Percentiles rank a stretch among this genome's conserved stretches.
Evolutionary conservation across 2,888 invertebrate species (phyloP).

Genomic region (Drosophila anceps): DNA sequence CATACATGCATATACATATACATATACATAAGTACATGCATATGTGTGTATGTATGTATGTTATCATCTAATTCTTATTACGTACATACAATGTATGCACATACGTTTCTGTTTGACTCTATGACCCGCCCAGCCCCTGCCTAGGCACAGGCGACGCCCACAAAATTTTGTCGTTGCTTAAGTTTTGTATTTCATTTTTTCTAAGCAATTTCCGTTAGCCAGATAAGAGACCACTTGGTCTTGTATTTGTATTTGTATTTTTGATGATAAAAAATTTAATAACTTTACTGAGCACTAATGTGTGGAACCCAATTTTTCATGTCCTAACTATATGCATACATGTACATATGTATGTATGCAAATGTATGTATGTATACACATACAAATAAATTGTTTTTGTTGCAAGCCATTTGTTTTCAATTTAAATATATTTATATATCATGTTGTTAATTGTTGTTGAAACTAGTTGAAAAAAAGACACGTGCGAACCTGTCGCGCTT

Average conservation of each 20-base stretch:
- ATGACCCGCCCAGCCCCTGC: conserved; percentile 5
- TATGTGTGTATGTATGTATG: background rate
- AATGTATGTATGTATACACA: background rate
- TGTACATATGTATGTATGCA: background rate
- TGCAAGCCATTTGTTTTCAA: background rate
- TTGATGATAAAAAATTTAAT: conserved; percentile 25
- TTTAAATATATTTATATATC: background rate
- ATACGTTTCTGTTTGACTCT: background rate
- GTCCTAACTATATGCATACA: background rate
- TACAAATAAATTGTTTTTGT: background rate
- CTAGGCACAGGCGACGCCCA: conserved; percentile 38
- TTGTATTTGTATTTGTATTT: conserved; percentile 12
- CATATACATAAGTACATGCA: too few relatives aligned
- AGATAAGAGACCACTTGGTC: conserved; percentile 36
- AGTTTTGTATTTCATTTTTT: conserved; percentile 22
- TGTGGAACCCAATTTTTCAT: background rate
- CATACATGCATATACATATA: background rate
- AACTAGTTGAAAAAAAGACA: conserved; percentile 39
- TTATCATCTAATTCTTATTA: background rate
- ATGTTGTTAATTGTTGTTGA: conserved; percentile 20
- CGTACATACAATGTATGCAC: background rate
- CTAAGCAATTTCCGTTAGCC: conserved; percentile 42
- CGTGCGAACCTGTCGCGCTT: conserved; percentile 31
- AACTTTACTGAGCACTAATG: conserved; percentile 5
- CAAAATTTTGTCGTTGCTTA: conserved; percentile 13